A percentile compares a stretch with the other conserved stretches of the same genome.
Conservation (phyloP, 2,888 invertebrate genomes). For the Zele albiditarsus region DNA sequence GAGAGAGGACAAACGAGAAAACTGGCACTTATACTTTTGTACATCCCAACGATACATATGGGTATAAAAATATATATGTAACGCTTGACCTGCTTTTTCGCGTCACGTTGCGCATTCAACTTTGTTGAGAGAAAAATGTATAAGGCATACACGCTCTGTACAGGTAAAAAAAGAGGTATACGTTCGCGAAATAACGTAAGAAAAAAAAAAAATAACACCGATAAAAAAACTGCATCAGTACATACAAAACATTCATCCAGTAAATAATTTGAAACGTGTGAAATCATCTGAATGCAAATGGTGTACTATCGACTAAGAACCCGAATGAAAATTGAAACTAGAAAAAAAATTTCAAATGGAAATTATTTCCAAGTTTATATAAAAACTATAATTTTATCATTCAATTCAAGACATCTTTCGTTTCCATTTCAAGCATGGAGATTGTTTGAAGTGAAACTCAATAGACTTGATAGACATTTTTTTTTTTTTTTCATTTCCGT, state of each 20-base stretch:
- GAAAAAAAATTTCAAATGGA: too few relatives aligned
- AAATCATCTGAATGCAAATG: too few relatives aligned
- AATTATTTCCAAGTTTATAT: too few relatives aligned
- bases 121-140: slow-evolving; percentile 34
- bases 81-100: slow-evolving; percentile 41
- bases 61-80: slow-evolving; percentile 15
- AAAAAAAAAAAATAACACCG: not conserved
- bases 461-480: too few relatives aligned
- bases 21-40: not conserved
- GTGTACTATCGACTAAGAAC: too few relatives aligned
- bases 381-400: too few relatives aligned
- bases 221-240: not conserved
- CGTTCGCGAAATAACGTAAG: not conserved
- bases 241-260: not conserved
- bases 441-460: too few relatives aligned
- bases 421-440: too few relatives aligned
- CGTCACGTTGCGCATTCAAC: slow-evolving; percentile 38
- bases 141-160: not conserved
- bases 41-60: not conserved
- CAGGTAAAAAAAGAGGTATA: slow-evolving; percentile 19
- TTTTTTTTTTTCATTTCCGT: too few relatives aligned
- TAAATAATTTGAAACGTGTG: not conserved
- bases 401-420: too few relatives aligned
- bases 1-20: not conserved
- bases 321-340: too few relatives aligned